Evolutionary conservation across 1,140 invertebrate genomes (phyloP).

Genomic region (Drosophila guanche): DNA sequence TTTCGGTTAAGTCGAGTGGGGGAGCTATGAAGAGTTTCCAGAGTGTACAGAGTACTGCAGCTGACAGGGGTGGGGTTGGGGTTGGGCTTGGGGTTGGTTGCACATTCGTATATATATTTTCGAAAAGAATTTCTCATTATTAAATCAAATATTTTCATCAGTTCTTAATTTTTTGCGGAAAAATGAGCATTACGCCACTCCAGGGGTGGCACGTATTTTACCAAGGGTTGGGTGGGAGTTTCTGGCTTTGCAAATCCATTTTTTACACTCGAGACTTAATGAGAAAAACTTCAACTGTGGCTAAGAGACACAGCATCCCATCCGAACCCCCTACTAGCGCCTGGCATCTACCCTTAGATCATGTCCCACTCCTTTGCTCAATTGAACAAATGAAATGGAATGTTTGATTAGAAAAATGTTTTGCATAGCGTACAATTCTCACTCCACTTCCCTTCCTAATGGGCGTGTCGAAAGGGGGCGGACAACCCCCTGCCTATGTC

Average conservation of each 20-base stretch:
- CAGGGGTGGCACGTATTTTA: conserved; percentile 12
- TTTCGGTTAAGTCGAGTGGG: conserved; percentile 7
- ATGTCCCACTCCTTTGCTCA: conserved; percentile 3
- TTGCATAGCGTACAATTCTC: conserved; percentile 74
- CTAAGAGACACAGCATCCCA: conserved; percentile 11
- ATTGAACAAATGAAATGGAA: conserved; percentile 74
- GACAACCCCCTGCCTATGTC: conserved; percentile 20
- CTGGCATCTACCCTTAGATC: conserved; percentile 22
- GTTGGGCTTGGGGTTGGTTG: neutral
- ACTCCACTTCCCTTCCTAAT: conserved; percentile 19
- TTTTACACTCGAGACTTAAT: conserved; percentile 75
- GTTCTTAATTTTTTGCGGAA: conserved; percentile 58
- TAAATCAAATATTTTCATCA: conserved; percentile 53
- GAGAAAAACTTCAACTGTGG: conserved; percentile 52
- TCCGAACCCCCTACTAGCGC: too few species aligned
- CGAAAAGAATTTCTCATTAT: conserved; percentile 38
- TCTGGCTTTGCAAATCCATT: conserved; percentile 64
- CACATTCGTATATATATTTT: conserved; percentile 13
- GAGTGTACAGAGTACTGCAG: too few species aligned
- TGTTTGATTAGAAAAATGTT: conserved; percentile 82
- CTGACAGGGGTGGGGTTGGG: too few species aligned
- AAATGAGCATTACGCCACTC: conserved; percentile 69
- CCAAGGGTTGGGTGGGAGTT: conserved; percentile 14
- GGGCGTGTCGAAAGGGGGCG: conserved; percentile 47
- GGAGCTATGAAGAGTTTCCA: too few species aligned